Conservation (phyloP, 64 coral and sea anemone species). For the Orbicella faveolata region DNA sequence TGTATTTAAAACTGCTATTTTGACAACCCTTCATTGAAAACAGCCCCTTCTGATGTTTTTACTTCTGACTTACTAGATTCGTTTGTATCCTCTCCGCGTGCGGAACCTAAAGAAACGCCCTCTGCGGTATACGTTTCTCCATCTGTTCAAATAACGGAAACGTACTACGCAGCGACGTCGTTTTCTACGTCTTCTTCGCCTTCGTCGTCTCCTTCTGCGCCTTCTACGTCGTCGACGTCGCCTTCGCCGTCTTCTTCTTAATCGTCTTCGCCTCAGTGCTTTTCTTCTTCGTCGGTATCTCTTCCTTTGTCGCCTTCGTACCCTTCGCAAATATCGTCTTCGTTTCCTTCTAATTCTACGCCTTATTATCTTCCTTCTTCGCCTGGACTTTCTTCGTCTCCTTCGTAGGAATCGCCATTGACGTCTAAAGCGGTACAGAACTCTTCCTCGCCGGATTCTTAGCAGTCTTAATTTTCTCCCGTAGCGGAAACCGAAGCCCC, state of each 20-base stretch:
- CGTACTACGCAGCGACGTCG: neutral
- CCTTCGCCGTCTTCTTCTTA: neutral
- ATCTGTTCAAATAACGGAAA: neutral
- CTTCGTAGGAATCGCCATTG: neutral
- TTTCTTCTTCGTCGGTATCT: constrained; percentile 15
- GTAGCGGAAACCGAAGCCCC: neutral
- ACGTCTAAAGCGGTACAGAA: neutral
- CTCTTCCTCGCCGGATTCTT: neutral
- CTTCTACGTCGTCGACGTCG: constrained; percentile 7
- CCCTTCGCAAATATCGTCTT: neutral
- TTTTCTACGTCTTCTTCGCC: neutral
- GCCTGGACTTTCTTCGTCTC: neutral
- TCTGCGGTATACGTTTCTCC: neutral
- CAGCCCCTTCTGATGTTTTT: too few species aligned
- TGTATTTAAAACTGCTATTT: too few species aligned
- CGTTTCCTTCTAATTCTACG: neutral
- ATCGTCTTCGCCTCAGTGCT: constrained; percentile 6
- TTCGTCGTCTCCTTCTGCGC: constrained; percentile 6
- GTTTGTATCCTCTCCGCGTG: neutral
- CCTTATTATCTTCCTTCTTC: neutral
- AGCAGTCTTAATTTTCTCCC: neutral
- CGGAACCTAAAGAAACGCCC: neutral
- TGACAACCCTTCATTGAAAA: too few species aligned
- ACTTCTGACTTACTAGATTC: neutral
- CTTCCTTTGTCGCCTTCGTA: neutral